Percentiles rank a stretch among this genome's conserved stretches.
Evolutionary conservation across 2,113 vertebrate genomes (phyloP).

Genomic region (Hippocampus zosterae): DNA sequence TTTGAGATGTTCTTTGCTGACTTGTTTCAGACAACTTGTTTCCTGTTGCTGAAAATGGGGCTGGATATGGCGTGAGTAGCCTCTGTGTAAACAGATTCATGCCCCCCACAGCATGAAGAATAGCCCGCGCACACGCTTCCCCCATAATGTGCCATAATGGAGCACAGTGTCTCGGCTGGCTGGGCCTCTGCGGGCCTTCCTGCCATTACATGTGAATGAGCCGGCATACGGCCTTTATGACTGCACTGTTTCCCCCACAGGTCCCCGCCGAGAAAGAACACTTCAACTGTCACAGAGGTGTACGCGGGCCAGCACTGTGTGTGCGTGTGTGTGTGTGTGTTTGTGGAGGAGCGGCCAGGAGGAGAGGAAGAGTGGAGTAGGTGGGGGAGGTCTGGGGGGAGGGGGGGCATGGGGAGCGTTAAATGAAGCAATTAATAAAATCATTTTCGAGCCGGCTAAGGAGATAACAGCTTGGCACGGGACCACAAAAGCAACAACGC

Average conservation of each 20-base stretch:
- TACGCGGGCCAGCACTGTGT: conserved; percentile 22
- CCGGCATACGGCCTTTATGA: conserved; percentile 68
- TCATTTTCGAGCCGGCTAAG: conserved; percentile 78
- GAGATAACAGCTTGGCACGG: conserved; percentile 77
- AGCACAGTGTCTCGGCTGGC: conserved; percentile 42
- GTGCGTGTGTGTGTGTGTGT: conserved; percentile 36
- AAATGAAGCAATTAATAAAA: conserved; percentile 83
- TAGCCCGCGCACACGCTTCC: conserved; percentile 22
- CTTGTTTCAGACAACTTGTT: not conserved
- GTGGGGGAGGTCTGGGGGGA: conserved; percentile 11
- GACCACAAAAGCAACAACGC: conserved; percentile 69
- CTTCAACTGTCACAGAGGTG: conserved; percentile 57
- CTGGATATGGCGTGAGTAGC: not conserved
- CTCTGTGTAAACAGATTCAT: conserved; percentile 24
- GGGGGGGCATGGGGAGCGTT: conserved; percentile 55
- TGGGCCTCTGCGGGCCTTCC: conserved; percentile 53
- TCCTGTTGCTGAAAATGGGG: not conserved
- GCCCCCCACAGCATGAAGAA: conserved; percentile 10
- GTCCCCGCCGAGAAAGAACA: conserved; percentile 53
- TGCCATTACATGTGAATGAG: conserved; percentile 65
- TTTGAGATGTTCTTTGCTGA: not conserved
- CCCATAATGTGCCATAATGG: conserved; percentile 56
- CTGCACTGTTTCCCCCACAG: conserved; percentile 52
- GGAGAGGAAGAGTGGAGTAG: conserved; percentile 15
- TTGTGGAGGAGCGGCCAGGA: conserved; percentile 48